Base-by-base conservation (phyloP, 2,888 invertebrate species). In the Orchesella flavescens region DNA sequence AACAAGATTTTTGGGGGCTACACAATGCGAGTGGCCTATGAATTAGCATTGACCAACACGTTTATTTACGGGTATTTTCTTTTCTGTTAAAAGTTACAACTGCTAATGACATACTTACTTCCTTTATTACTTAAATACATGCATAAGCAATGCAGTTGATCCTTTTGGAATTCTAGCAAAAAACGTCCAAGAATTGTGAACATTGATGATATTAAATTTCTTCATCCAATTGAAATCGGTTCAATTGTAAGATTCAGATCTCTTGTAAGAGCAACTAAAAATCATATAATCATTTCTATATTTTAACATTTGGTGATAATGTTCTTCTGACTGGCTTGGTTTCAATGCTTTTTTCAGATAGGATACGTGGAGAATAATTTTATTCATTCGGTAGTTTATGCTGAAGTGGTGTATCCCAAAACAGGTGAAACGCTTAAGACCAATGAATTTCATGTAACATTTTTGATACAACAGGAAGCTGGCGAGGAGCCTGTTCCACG, bases 1-100 rank as follows among this genome's bases (percentile, higher is more conserved):
- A 94, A 94, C 90, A 94, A 93, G 87, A 92, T 93, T 53, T 95
- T 95, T 90, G 95, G 95, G 74, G 95, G 95, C 0, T 95, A 93
- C 89, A 90, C 95, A 13, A 95, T 96, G 95, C 91, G 95, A 46
- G 92, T 93, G 87, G 95, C 95, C 0, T 91, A 93, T 74, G 95
- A 95, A 90, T 90, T 95, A 24, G 94, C 93, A 49, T 94, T 93
- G 93, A 92, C 93, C 0, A 92, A 92, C 86, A 93, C 93, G 1
- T 92, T 91, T 85, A 89, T 93, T 17, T 93, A 92, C 89, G 90
- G 91, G 92, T 92, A 89, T 89, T 89, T 86, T n/a, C n/a, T n/a
- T n/a, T 34, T 34, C 17, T 24, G 69, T 63, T 17, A 55, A 57
- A 68, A 17, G n/a, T n/a, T 34, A 34, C 34, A n/a, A 15, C 21